These are phyloP conservation scores for Arvicanthis niloticus DNA, from an alignment of 2,113 vertebrate genomes.

Conservation along the genomic window DNA sequence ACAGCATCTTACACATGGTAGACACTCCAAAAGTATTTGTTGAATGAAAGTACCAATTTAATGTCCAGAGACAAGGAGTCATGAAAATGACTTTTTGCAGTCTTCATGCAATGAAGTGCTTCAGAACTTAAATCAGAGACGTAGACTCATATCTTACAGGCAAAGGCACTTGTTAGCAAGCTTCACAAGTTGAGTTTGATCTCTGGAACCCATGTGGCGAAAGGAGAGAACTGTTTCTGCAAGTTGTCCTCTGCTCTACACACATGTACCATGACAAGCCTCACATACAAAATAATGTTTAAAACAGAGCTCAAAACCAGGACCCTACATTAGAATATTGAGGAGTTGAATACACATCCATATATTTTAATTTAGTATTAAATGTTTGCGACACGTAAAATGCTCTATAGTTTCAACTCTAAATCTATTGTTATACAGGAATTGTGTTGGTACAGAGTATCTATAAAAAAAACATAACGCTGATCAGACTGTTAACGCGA, in stretches of 20 bases:
- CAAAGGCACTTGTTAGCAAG: neutral
- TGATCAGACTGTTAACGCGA: neutral
- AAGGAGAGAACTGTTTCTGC: too few relatives aligned
- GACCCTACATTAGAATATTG: neutral
- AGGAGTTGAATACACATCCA: neutral
- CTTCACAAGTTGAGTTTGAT: neutral
- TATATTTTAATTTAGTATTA: constrained; percentile 9
- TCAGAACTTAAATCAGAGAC: neutral
- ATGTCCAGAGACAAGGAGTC: neutral
- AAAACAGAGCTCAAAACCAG: neutral
- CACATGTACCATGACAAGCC: neutral
- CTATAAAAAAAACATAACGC: neutral
- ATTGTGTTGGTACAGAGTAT: neutral
- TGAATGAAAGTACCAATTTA: neutral
- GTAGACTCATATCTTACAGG: neutral
- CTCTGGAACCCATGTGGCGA: too few relatives aligned
- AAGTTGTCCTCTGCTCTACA: neutral
- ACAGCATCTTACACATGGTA: neutral
- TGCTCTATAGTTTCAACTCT: neutral
- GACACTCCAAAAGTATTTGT: neutral
- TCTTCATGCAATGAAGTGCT: constrained; percentile 29
- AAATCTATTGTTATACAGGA: neutral
- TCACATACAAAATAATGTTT: neutral
- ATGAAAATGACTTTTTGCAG: neutral
- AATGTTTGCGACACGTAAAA: neutral